phyloP scores from a whole-genome alignment of 2,888 invertebrate species.

The Boloria euphrosyne region DNA sequence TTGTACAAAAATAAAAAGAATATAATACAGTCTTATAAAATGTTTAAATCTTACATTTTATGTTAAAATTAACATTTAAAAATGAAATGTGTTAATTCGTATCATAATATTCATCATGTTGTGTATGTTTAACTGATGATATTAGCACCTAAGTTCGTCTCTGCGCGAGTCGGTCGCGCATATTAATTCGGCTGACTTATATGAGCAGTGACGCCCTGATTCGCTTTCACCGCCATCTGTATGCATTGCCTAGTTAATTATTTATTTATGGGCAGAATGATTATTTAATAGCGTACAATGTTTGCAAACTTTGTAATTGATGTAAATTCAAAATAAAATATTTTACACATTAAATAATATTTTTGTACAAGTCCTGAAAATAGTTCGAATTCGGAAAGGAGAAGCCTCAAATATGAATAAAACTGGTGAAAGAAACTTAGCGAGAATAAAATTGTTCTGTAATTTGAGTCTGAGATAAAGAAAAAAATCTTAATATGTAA shows the following conservation, averaged over 20 bases:
- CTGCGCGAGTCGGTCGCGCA: conserved; percentile 37
- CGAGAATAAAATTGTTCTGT: no score
- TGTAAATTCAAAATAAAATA: neutral
- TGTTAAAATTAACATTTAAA: no score
- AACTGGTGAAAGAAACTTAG: no score
- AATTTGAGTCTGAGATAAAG: no score
- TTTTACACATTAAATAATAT: neutral
- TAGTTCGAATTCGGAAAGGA: no score
- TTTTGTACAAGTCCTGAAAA: no score
- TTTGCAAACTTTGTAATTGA: neutral
- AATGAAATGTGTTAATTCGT: neutral
- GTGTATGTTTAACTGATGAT: neutral
- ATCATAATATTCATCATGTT: neutral
- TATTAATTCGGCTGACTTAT: conserved; percentile 46
- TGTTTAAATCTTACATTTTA: no score
- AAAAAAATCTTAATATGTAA: no score
- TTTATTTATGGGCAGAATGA: neutral
- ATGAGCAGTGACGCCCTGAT: conserved; percentile 47
- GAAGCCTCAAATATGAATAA: no score
- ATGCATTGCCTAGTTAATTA: conserved; percentile 15
- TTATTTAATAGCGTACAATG: neutral
- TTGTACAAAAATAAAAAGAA: no score
- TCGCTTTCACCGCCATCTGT: conserved; percentile 54
- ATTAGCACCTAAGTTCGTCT: conserved; percentile 33
- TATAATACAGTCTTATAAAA: no score